Percentiles rank a stretch among this genome's conserved stretches.
phyloP scores from a whole-genome alignment of 2,888 invertebrate species.

The Harpalus rubripes region DNA sequence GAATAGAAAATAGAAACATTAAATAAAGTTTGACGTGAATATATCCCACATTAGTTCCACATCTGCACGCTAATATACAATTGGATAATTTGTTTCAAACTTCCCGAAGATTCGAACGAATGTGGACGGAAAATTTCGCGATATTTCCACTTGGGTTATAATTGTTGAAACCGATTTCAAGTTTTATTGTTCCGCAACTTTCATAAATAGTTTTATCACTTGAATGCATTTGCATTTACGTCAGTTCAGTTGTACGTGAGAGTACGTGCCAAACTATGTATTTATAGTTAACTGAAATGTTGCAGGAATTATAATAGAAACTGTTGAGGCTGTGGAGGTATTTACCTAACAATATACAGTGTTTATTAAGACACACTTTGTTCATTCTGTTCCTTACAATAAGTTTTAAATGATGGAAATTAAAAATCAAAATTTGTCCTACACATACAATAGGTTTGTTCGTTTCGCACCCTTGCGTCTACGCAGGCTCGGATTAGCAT shows the following conservation, averaged over 20 bases:
- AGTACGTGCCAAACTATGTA: background rate
- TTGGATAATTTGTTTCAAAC: conserved; percentile 36
- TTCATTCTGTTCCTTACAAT: no score
- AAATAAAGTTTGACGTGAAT: conserved; percentile 55
- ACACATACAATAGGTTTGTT: no score
- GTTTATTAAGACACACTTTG: no score
- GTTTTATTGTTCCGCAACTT: conserved; percentile 4
- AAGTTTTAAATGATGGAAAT: no score
- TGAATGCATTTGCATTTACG: conserved; percentile 2
- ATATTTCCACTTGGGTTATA: conserved; percentile 35
- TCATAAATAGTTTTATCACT: background rate
- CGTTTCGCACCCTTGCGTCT: no score
- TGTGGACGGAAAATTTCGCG: background rate
- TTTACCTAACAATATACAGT: no score
- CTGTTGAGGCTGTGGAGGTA: no score
- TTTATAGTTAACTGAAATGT: conserved; percentile 3
- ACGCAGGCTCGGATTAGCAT: no score
- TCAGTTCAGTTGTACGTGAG: background rate
- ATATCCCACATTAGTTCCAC: conserved; percentile 39
- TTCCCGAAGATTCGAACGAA: background rate
- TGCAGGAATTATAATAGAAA: background rate
- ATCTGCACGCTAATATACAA: conserved; percentile 37
- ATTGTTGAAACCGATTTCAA: conserved; percentile 11
- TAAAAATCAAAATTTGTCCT: no score
- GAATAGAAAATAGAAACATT: conserved; percentile 51